A percentile compares a stretch with the other conserved stretches of the same genome.
phyloP scores from a whole-genome alignment of 1,140 invertebrate genomes.

The Macrotrachela quadricornifera region DNA sequence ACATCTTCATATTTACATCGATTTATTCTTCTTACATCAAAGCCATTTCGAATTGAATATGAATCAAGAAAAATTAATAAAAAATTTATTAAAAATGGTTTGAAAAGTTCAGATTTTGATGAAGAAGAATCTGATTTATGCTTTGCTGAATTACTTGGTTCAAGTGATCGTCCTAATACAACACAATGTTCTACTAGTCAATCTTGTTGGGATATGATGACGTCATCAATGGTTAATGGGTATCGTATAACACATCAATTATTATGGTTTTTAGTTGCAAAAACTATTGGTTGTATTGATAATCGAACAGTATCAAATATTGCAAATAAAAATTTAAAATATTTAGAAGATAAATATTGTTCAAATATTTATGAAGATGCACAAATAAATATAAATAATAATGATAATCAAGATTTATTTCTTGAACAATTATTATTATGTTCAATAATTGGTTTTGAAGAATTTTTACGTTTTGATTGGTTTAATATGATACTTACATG shows the following conservation, averaged over 20 bases:
- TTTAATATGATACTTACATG: not conserved
- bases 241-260: constrained; percentile 7
- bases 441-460: not conserved
- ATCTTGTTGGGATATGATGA: no score
- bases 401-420: constrained; percentile 3
- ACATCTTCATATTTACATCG: no score
- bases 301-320: no score
- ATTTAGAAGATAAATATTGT: not conserved
- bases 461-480: constrained; percentile 1
- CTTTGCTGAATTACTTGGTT: not conserved
- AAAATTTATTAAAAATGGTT: no score
- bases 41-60: no score
- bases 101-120: not conserved
- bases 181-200: no score
- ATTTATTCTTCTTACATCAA: no score
- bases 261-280: constrained; percentile 3
- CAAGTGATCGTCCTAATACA: no score
- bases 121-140: constrained; percentile 2
- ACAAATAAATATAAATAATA: not conserved
- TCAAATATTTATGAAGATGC: not conserved
- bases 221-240: not conserved
- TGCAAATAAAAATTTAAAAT: not conserved
- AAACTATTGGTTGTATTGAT: not conserved
- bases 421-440: constrained; percentile 8
- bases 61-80: no score